Conservation (phyloP, 2,113 vertebrate species). For the Leuciscus idus region DNA sequence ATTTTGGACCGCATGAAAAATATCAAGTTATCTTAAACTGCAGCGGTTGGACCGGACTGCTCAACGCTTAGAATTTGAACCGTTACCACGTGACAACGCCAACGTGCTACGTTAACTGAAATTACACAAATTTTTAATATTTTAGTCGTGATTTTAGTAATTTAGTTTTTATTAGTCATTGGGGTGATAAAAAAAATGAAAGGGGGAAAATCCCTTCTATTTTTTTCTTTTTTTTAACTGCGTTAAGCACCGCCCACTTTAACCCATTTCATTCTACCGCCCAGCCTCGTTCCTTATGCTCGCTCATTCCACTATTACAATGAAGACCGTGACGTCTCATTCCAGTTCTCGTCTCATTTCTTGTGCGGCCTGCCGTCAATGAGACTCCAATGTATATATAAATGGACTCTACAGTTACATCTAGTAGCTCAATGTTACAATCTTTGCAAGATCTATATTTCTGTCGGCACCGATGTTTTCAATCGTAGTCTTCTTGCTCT, state of each 20-base stretch:
- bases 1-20: too few relatives aligned
- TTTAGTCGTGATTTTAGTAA: neutral
- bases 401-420: conserved; percentile 5
- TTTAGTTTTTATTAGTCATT: neutral
- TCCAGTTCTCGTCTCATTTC: neutral
- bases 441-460: neutral
- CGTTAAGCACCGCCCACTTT: neutral
- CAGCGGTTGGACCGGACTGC: neutral
- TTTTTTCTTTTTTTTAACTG: too few relatives aligned
- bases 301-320: neutral
- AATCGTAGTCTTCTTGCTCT: conserved; percentile 60
- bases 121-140: neutral
- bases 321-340: neutral
- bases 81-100: neutral
- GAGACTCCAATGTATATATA: neutral
- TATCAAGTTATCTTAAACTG: too few relatives aligned
- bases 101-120: neutral
- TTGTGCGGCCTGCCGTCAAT: neutral
- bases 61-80: neutral
- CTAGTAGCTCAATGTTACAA: neutral
- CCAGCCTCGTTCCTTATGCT: too few relatives aligned
- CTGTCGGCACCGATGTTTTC: conserved; percentile 63
- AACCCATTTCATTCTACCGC: neutral
- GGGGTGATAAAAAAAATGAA: neutral
- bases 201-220: rapidly evolving